phyloP scores from a whole-genome alignment of 2,113 vertebrate species.

The Phoxinus phoxinus region DNA sequence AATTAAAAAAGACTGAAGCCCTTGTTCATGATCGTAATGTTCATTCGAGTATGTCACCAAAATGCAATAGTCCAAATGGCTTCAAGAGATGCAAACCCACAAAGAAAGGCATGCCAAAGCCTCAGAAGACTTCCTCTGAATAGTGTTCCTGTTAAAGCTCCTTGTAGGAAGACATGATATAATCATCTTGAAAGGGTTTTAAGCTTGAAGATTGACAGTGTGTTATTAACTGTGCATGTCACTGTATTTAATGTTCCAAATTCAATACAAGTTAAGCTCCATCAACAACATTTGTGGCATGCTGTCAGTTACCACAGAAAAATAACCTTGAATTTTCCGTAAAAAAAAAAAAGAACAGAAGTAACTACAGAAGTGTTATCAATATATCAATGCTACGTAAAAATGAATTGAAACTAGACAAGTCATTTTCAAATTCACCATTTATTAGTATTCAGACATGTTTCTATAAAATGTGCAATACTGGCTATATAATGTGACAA shows the following conservation, averaged over 20 bases:
- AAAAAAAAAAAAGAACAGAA: background rate
- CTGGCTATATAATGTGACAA: background rate
- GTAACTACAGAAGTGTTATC: background rate
- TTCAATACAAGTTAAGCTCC: conserved; percentile 5
- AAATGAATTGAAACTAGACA: background rate
- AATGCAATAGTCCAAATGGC: conserved; percentile 20
- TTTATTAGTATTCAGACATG: background rate
- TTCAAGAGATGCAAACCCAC: conserved; percentile 27
- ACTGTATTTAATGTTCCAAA: conserved; percentile 15
- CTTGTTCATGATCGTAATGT: conserved; percentile 3
- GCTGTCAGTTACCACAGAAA: conserved; percentile 7
- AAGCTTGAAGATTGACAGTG: background rate
- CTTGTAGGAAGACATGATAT: conserved; percentile 20
- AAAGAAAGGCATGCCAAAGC: conserved; percentile 40
- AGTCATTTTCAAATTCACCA: background rate
- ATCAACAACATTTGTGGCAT: conserved; percentile 5
- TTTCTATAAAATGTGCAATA: background rate
- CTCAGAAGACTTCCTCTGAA: conserved; percentile 29
- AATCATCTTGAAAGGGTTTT: background rate
- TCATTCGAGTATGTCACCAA: background rate
- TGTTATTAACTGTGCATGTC: background rate
- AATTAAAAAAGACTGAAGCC: conserved; percentile 7
- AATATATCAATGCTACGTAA: background rate
- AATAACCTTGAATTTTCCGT: background rate
- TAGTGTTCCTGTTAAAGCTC: background rate